Evolutionary conservation across 1,140 invertebrate genomes (phyloP).

Genomic region (Chelonus insularis): DNA sequence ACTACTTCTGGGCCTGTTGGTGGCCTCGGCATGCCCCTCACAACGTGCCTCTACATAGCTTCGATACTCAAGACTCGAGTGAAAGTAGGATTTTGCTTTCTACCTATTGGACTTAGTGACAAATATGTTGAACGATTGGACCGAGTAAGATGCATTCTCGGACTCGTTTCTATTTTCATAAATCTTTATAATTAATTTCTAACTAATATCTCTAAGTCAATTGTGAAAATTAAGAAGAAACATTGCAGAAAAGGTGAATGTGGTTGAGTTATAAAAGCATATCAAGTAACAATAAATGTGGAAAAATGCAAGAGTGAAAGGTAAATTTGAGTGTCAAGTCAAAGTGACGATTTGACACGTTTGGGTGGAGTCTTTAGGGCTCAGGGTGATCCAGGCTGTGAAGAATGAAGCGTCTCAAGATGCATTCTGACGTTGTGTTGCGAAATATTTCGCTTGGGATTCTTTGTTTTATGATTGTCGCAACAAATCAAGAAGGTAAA

Average conservation of each 20-base stretch:
- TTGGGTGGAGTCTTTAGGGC: neutral
- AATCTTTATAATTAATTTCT: conserved; percentile 23
- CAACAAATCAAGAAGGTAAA: conserved; percentile 16
- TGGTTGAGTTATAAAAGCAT: too few relatives aligned
- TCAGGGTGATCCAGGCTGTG: conserved; percentile 10
- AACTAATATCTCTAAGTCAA: conserved; percentile 12
- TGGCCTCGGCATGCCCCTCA: conserved; percentile 54
- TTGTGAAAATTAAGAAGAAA: too few relatives aligned
- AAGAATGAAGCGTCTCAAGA: conserved; percentile 1
- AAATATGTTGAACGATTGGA: conserved; percentile 42
- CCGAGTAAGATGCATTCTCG: conserved; percentile 22
- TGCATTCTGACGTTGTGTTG: conserved; percentile 2
- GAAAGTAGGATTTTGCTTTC: conserved; percentile 60
- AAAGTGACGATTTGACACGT: neutral
- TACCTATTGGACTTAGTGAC: conserved; percentile 50
- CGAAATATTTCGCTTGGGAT: neutral
- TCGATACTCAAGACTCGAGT: conserved; percentile 39
- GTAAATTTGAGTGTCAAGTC: conserved; percentile 23
- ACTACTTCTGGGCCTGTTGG: conserved; percentile 30
- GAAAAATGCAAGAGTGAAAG: conserved; percentile 8
- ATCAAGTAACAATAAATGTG: conserved; percentile 26
- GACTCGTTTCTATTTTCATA: conserved; percentile 5
- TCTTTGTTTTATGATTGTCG: neutral
- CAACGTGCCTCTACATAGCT: conserved; percentile 35
- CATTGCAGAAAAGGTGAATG: too few relatives aligned